Evolutionary conservation across 2,888 invertebrate species (phyloP), one percentile per base, ranked within the genome.

Genomic region (Bombylius major): DNA sequence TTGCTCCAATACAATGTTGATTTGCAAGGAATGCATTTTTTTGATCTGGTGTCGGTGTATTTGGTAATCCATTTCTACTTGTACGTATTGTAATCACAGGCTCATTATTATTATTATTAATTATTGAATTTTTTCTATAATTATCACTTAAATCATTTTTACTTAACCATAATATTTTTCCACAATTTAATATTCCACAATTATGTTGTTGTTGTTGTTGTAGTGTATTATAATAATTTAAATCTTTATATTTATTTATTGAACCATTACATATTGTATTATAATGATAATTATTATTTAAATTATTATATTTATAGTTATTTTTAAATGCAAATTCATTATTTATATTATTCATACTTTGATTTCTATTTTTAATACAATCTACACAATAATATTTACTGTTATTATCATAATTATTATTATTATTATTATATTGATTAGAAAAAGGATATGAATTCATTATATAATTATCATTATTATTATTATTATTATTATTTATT

Each of bases 1-100:
- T 79, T 63, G 79, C 68, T 50, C 67, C 68, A 51, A 72, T 69
- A 49, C 71, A 70, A 62, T 65, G 67, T 56, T 67, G 69, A 65
- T 73, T 72, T 56, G 71, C 71, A 60, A 72, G 63, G 58, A 66
- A 72, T 4, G 70, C 67, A 49, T 65, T 70, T 7, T 67, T 61
- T 56, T 70, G 67, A 33, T 64, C 64, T 34, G 72, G 71, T 54
- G 64, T 60, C 4, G 72, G 72, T 6, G 71, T 73, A 50, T 68
- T 69, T 7, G 73, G 72, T 60, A 72, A 63, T 42, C 70, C 69
- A 56, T 71, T 63, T 54, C 66, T 64, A 62, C 67, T 69, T 53
- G 70, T 71, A 60, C 70, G 64, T 57, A 69, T 63, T 57, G 61
- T 50, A 59, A 64, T 58, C 55, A 58, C 59, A 50, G 46, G 51